These are phyloP conservation scores for Leucophenga varia DNA, from an alignment of 1,140 invertebrate genomes.

Conservation along the genomic window DNA sequence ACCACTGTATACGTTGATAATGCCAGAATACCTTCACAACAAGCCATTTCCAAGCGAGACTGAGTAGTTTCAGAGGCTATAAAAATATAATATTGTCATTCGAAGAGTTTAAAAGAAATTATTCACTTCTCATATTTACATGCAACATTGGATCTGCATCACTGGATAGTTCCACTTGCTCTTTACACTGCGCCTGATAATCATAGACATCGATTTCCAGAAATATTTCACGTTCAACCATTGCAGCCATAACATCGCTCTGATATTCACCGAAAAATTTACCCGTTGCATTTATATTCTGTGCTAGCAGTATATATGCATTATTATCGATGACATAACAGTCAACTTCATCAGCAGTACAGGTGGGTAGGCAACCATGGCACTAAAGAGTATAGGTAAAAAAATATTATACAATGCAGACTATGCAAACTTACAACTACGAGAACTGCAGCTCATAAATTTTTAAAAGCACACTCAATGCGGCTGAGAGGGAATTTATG, in stretches of 20 bases:
- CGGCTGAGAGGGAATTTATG: too few species aligned
- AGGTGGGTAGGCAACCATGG: constrained; percentile 60
- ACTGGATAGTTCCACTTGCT: constrained; percentile 18
- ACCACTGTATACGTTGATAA: constrained; percentile 42
- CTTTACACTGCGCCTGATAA: constrained; percentile 77
- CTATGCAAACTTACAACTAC: too few species aligned
- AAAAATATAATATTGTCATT: not conserved
- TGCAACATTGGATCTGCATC: constrained; percentile 35
- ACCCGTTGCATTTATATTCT: constrained; percentile 69
- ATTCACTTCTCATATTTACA: too few species aligned
- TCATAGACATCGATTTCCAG: constrained; percentile 78
- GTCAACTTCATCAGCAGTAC: constrained; percentile 63
- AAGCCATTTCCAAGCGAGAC: constrained; percentile 41
- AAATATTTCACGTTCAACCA: constrained; percentile 74
- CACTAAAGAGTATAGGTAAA: constrained; percentile 39
- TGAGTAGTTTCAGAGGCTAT: constrained; percentile 38
- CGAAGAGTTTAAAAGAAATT: too few species aligned
- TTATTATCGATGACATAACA: constrained; percentile 88
- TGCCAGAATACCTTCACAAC: constrained; percentile 41
- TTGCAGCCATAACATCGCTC: constrained; percentile 74
- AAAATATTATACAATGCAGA: not conserved
- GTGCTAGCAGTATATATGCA: constrained; percentile 82
- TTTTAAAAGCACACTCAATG: too few species aligned
- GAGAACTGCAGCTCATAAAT: too few species aligned
- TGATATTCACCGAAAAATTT: constrained; percentile 84